phyloP scores from a whole-genome alignment of 2,888 invertebrate species.

The Drosophila kokeensis region DNA sequence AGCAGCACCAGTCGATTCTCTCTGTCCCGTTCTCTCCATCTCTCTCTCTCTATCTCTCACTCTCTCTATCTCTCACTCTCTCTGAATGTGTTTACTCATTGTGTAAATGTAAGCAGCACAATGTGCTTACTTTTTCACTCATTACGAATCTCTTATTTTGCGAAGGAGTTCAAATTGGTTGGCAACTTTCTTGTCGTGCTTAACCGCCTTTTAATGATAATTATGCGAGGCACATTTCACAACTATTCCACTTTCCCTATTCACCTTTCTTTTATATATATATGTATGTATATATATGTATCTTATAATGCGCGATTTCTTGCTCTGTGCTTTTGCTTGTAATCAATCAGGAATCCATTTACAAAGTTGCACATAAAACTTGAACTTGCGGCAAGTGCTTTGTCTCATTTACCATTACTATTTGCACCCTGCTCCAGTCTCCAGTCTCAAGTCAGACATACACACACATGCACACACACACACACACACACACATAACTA shows the following conservation, averaged over 20 bases:
- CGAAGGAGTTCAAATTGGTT: background rate
- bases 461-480: constrained; percentile 1
- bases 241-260: background rate
- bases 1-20: background rate
- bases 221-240: background rate
- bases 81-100: too few relatives aligned
- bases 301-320: background rate
- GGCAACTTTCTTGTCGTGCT: background rate
- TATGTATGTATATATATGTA: too few relatives aligned
- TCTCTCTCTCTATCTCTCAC: background rate
- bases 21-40: background rate
- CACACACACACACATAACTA: background rate
- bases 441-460: constrained; percentile 6
- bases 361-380: constrained; percentile 29
- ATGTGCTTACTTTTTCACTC: background rate
- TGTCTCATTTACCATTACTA: constrained; percentile 7
- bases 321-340: background rate
- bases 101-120: constrained; percentile 1
- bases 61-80: background rate
- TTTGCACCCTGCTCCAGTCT: background rate
- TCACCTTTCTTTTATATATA: too few relatives aligned
- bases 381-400: constrained; percentile 11
- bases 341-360: constrained; percentile 21
- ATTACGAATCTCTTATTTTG: constrained; percentile 2
- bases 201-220: background rate